A percentile compares a stretch with the other conserved stretches of the same genome.
These are phyloP conservation scores for Drosophila mimetica DNA, from an alignment of 2,888 invertebrate species.

Conservation along the genomic window DNA sequence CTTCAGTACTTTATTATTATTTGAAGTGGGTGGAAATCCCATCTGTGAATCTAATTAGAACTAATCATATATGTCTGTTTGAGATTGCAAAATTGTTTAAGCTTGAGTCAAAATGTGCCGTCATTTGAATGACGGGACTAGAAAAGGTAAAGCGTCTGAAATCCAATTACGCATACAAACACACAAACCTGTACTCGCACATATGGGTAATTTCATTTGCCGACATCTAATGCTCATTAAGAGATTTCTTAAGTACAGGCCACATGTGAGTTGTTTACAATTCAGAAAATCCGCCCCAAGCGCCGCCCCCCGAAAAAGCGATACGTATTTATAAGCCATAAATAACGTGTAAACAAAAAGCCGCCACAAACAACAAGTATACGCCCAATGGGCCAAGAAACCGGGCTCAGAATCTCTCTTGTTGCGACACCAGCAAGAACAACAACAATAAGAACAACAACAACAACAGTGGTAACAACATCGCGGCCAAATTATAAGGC, in stretches of 20 bases:
- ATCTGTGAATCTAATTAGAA: constrained; percentile 3
- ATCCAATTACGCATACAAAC: constrained; percentile 65
- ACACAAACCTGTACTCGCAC: constrained; percentile 10
- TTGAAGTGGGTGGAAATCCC: constrained; percentile 1
- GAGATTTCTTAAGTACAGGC: constrained; percentile 63
- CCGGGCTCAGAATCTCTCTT: constrained; percentile 30
- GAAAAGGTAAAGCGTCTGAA: constrained; percentile 48
- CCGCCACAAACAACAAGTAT: constrained; percentile 65
- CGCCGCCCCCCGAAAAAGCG: constrained; percentile 21
- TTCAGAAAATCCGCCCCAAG: constrained; percentile 44
- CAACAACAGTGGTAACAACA: constrained; percentile 59
- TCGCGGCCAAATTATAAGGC: constrained; percentile 80
- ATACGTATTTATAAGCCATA: constrained; percentile 76
- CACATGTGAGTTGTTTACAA: constrained; percentile 70
- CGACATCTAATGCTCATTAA: constrained; percentile 72
- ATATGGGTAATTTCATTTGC: constrained; percentile 65
- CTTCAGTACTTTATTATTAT: not conserved
- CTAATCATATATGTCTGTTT: not conserved
- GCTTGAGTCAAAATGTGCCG: constrained; percentile 1
- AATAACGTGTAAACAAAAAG: constrained; percentile 77
- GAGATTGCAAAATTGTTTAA: constrained; percentile 3
- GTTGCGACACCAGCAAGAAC: constrained; percentile 38
- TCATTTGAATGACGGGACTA: constrained; percentile 17
- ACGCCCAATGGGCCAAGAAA: constrained; percentile 57
- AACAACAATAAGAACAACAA: constrained; percentile 42